These are phyloP conservation scores for Vesta saturnalis DNA, from an alignment of 2,888 invertebrate genomes.

Conservation along the genomic window DNA sequence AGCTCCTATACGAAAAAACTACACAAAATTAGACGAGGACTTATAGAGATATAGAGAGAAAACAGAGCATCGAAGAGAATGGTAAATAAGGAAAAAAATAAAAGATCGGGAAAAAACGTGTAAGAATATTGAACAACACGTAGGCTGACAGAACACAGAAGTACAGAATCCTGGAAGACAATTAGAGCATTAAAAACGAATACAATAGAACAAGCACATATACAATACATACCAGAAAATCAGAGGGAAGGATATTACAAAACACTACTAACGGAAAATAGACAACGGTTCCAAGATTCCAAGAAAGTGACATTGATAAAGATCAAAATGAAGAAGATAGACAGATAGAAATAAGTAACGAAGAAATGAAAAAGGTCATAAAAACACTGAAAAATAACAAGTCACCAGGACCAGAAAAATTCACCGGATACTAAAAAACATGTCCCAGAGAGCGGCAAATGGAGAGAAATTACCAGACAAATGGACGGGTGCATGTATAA, in stretches of 20 bases:
- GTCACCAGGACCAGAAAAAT: not conserved
- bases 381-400: not conserved
- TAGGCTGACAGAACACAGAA: too few species aligned
- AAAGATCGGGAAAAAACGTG: not conserved
- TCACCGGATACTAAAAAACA: not conserved
- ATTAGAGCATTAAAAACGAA: too few species aligned
- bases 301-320: not conserved
- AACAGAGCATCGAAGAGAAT: not conserved
- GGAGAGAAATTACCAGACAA: not conserved
- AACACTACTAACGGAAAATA: not conserved
- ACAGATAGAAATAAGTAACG: too few species aligned
- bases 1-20: too few species aligned
- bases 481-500: not conserved
- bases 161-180: too few species aligned
- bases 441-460: not conserved
- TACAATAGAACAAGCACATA: too few species aligned
- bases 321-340: not conserved
- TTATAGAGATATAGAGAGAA: not conserved
- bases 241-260: not conserved
- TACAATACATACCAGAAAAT: too few species aligned
- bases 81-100: not conserved
- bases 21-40: too few species aligned
- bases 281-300: not conserved
- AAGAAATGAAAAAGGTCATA: too few species aligned
- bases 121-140: too few species aligned